Base-by-base conservation (phyloP, 1,140 invertebrate genomes). In the Theocolax elegans region DNA sequence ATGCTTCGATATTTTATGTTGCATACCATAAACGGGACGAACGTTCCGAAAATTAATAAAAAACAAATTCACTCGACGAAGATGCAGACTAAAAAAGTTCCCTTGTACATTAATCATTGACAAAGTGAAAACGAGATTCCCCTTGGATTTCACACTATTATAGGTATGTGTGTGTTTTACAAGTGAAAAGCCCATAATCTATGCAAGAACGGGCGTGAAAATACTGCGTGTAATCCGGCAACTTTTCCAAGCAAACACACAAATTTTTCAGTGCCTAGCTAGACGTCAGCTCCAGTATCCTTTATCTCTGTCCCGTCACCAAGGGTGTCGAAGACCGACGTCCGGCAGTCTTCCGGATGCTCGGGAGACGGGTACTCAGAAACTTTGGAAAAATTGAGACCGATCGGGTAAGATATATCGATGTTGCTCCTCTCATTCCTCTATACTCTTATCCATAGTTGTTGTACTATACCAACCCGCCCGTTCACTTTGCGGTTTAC, bases 331-430 rank as follows among this genome's bases (percentile, higher is more conserved):
- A 54, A 19, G 17, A 53, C 29, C 40, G 53, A 27, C 25, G 44
- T 12, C 29, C 46, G 3, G 4, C 25, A 19, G 51, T 42, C 59
- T 65, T 3, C 23, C 69, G 67, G 74, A 73, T 73, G 65, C 60
- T 62, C 29, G 53, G 48, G 63, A 59, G 68, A 73, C 70, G 68
- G 71, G 49, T 48, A 71, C 73, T 74, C 69, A 68, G 35, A 72
- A 73, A 75, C 56, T 76, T 74, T 68, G 59, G 59, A 76, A 72
- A 79, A 77, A 80, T 79, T 68, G 76, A 74, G 75, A 77, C 71
- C 71, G 75, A 79, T 77, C 48, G 69, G 23, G 19, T 1, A 59
- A 40, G 10, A 42, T 42, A 10, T 25, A 25, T 59, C 31, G 17
- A 7, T 19, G 29, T 12, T 15, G n/a, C 25, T 48, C 62, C 29